These are phyloP conservation scores for Cichlasoma orientale DNA, from an alignment of 2,797 vertebrate species.

Conservation along the genomic window DNA sequence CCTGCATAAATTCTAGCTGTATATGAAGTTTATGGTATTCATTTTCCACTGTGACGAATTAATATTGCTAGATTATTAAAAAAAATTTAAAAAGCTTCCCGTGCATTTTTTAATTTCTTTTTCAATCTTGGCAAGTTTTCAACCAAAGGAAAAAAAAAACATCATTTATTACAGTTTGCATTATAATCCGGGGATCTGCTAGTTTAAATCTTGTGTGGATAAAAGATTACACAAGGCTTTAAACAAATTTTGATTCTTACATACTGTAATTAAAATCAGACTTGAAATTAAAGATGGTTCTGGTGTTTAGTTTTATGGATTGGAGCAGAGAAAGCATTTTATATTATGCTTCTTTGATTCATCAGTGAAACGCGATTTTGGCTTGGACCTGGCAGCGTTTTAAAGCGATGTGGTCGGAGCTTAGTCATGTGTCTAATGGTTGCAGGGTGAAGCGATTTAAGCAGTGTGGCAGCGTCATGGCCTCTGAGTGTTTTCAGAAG, in stretches of 20 bases:
- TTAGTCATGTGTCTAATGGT: constrained; percentile 41
- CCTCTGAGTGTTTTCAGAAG: constrained; percentile 83
- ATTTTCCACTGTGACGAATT: constrained; percentile 64
- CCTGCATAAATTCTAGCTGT: constrained; percentile 59
- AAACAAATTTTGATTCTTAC: background rate
- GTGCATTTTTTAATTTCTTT: constrained; percentile 24
- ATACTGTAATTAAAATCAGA: constrained; percentile 17
- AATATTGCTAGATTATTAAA: constrained; percentile 14
- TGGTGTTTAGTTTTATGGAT: constrained; percentile 14
- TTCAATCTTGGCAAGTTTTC: constrained; percentile 29
- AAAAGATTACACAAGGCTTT: constrained; percentile 7
- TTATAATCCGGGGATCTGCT: constrained; percentile 15
- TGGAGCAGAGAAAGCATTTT: constrained; percentile 1
- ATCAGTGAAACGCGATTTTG: constrained; percentile 25
- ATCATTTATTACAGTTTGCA: background rate
- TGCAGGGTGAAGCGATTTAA: constrained; percentile 64
- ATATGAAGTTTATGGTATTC: constrained; percentile 56
- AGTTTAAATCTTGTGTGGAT: constrained; percentile 19
- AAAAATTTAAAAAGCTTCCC: constrained; percentile 28
- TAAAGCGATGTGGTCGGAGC: constrained; percentile 28
- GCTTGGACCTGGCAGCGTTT: constrained; percentile 29
- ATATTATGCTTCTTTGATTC: constrained; percentile 8
- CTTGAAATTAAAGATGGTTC: background rate
- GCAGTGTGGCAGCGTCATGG: constrained; percentile 49
- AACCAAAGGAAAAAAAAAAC: background rate